phyloP scores from a whole-genome alignment of 2,797 vertebrate genomes.

The Amniataba percoides region DNA sequence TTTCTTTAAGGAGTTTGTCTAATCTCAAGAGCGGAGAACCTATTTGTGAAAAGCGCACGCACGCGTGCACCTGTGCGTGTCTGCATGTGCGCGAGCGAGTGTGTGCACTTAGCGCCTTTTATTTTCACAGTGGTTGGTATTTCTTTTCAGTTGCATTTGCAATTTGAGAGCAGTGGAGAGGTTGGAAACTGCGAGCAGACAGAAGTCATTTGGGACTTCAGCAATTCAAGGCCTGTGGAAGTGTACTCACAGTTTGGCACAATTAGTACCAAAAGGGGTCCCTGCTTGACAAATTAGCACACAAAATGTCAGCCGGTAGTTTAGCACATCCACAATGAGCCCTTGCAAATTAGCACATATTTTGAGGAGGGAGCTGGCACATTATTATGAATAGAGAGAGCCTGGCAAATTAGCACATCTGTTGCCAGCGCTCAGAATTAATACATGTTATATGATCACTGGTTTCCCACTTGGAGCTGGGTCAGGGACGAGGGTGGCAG shows the following conservation, averaged over 20 bases:
- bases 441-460: conserved; percentile 75
- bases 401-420: conserved; percentile 79
- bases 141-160: conserved; percentile 63
- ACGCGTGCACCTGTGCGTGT: conserved; percentile 9
- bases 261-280: conserved; percentile 81
- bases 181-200: conserved; percentile 64
- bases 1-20: conserved; percentile 48
- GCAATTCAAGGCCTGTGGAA: conserved; percentile 72
- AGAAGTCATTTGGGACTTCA: conserved; percentile 72
- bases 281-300: conserved; percentile 84
- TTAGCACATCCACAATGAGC: conserved; percentile 79
- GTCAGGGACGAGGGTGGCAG: conserved; percentile 53
- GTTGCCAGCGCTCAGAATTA: conserved; percentile 73
- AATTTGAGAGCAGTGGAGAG: conserved; percentile 66
- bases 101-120: conserved; percentile 52
- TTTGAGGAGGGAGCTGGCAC: conserved; percentile 78
- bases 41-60: conserved; percentile 17
- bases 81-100: conserved; percentile 3
- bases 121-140: conserved; percentile 60
- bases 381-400: conserved; percentile 73
- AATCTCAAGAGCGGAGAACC: conserved; percentile 38
- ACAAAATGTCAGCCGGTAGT: conserved; percentile 81
- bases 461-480: conserved; percentile 63
- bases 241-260: conserved; percentile 82
- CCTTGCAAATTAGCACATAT: conserved; percentile 80